Evolutionary conservation across 2,797 vertebrate species (phyloP), one percentile per base, ranked within the genome.

Genomic region (Monodelphis domestica): DNA sequence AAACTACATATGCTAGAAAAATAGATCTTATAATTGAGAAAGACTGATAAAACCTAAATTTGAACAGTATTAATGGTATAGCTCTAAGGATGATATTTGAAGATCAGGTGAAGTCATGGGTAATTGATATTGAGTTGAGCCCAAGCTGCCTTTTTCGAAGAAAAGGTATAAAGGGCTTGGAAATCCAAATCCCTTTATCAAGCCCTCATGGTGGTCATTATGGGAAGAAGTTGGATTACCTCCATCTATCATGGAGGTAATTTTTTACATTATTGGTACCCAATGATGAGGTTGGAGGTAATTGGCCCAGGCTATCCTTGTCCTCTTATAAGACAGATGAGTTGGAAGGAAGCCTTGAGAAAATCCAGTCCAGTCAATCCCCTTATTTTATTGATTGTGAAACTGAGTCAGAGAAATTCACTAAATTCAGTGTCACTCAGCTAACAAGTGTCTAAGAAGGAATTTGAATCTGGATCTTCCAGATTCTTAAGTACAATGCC

Each of bases 1-100:
- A 95, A 95, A 38, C 93, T 94, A 92, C 14, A 84, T 30, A 90
- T 94, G 78, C 53, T 78, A 88, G 45, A 95, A 95, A 93, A 92
- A 90, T n/a, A 92, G 95, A 93, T 89, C 54, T 91, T 91, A 89
- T 91, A 90, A 89, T 53, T 2, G 2, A 70, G 15, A 91, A 7
- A 92, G 54, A 10, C 17, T 92, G 87, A 91, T 52, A 95, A 28
- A 88, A 53, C 90, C 90, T 70, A 56, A 92, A 93, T 88, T 90
- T 84, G 91, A 94, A 57, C 38, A 94, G 50, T 38, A 87, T 54
- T 50, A 87, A 7, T 26, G n/a, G 45, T 53, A 57, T 38, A 89
- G 3, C 52, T 53, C 88, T 89, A 93, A 90, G 91, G 84, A 38
- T 30, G 50, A 52, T 92, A 91, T 91, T 90, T 93, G 45, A 95